Conservation (phyloP, 2,113 vertebrate genomes). For the Cyprinus carpio region DNA sequence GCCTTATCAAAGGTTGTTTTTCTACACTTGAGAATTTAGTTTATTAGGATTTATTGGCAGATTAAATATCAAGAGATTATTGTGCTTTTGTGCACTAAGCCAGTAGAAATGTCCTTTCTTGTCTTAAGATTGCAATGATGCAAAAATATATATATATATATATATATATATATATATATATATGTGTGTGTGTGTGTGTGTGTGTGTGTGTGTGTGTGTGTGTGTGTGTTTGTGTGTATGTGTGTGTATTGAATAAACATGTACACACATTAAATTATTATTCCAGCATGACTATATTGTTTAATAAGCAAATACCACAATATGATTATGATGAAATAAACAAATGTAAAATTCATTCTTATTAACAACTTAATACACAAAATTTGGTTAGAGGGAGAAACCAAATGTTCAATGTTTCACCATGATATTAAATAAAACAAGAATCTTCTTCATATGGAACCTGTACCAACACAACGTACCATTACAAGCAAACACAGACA, state of each 20-base stretch:
- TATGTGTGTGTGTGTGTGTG: too few relatives aligned
- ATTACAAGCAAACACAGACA: slow-evolving; percentile 53
- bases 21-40: slow-evolving; percentile 6
- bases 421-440: slow-evolving; percentile 46
- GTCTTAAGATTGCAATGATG: background rate
- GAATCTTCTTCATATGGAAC: slow-evolving; percentile 56
- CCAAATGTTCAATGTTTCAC: background rate
- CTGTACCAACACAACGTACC: slow-evolving; percentile 76
- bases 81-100: background rate
- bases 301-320: slow-evolving; percentile 47
- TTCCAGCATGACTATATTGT: slow-evolving; percentile 45
- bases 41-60: slow-evolving; percentile 1
- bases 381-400: slow-evolving; percentile 19
- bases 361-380: slow-evolving; percentile 55
- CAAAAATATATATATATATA: background rate
- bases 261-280: background rate
- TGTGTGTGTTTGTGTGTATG: too few relatives aligned
- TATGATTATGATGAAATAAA: slow-evolving; percentile 47
- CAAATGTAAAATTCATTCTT: slow-evolving; percentile 45
- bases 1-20: background rate
- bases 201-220: too few relatives aligned
- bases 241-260: slow-evolving; percentile 22
- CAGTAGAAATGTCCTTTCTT: background rate
- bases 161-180: background rate
- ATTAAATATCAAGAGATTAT: slow-evolving; percentile 17